Evolutionary conservation across 92 coral and sea anemone species (phyloP), one percentile per base, ranked within the genome.

Genomic region (Ricordea florida): DNA sequence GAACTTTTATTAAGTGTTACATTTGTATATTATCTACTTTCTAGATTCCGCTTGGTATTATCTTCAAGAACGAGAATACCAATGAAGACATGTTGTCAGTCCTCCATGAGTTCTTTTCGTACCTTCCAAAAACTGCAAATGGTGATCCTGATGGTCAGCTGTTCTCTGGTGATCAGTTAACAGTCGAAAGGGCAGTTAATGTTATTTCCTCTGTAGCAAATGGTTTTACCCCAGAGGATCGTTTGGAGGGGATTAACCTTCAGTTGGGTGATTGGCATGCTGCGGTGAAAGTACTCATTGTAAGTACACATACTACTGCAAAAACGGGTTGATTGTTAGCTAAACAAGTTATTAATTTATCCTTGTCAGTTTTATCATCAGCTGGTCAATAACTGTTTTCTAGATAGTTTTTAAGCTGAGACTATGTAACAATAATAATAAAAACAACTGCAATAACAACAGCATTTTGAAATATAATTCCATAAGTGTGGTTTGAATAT

Each of bases 241-340:
- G 49, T 42, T 42, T 42, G 18, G 49, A 42, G 14, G 49, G 49
- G 4, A 42, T 42, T 42, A 42, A 42, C 49, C 49, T 42, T 9
- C 79, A 83, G 53, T 8, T 74, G 11, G 83, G 78, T 18, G 88
- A 83, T 32, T 83, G 83, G 83, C 49, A 42, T 42, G 49, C 49
- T 13, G 49, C 49, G 13, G 49, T 42, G 49, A 42, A 42, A 42
- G 49, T 42, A 13, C 49, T 42, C 13, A 42, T 15, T 42, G 49
- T 42, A 42, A 42, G 49, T 42, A 21, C 49, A 15, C 13, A 15
- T 13, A 42, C 49, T 42, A 42, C 18, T 42, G 18, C 49, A 42
- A 21, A 13, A 42, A 42, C 18, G 18, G 49, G 17, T 42, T 13
- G 17, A 42, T 42, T 6, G 6, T 15, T 42, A 42, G 49, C 18